These are phyloP conservation scores for Scrobipalpa atriplicella DNA, from an alignment of 2,888 invertebrate species.

Conservation along the genomic window DNA sequence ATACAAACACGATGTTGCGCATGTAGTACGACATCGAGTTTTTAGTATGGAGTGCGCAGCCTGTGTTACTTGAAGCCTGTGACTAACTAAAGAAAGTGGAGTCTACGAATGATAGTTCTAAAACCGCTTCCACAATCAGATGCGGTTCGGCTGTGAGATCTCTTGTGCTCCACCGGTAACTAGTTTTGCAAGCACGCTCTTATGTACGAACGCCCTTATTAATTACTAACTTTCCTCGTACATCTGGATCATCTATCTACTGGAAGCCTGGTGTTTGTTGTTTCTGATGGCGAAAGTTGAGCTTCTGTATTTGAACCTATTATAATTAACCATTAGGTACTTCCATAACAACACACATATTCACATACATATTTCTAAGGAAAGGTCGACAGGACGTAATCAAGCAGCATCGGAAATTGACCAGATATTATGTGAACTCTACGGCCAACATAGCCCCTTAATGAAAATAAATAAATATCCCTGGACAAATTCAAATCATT, in stretches of 20 bases:
- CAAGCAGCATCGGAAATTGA: not conserved
- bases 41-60: too few species aligned
- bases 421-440: not conserved
- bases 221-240: not conserved
- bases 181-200: not conserved
- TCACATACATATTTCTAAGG: too few species aligned
- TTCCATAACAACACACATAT: too few species aligned
- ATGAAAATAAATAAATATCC: not conserved
- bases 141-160: conserved; percentile 1
- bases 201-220: not conserved
- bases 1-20: too few species aligned
- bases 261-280: not conserved
- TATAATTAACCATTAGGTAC: too few species aligned
- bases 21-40: too few species aligned
- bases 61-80: too few species aligned
- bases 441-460: not conserved
- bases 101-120: too few species aligned
- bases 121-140: conserved; percentile 3
- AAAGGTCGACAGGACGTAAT: conserved; percentile 4
- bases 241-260: not conserved
- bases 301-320: too few species aligned
- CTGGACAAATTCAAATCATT: too few species aligned
- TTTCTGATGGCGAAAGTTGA: too few species aligned
- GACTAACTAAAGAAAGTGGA: too few species aligned
- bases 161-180: not conserved